A percentile compares a stretch with the other conserved stretches of the same genome.
Conservation (phyloP, 2,113 vertebrate genomes). For the Gavialis gangeticus region DNA sequence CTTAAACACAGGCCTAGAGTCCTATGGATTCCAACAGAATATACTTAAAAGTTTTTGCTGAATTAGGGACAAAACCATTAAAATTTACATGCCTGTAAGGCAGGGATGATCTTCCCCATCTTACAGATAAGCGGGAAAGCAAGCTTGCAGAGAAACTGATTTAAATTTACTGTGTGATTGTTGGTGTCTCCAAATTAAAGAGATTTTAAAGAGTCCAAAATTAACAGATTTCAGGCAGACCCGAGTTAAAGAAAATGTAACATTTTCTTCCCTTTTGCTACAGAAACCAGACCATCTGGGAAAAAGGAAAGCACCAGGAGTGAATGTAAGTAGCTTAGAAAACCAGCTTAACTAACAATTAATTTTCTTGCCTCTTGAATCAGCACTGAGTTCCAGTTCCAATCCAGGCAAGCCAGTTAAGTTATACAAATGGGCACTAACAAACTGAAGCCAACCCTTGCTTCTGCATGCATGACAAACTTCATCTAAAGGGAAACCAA, state of each 20-base stretch:
- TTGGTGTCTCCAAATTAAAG: slow-evolving; percentile 28
- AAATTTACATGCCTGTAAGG: slow-evolving; percentile 40
- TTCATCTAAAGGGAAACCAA: not conserved
- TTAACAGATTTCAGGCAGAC: not conserved
- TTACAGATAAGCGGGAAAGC: not conserved
- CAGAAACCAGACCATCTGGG: not conserved
- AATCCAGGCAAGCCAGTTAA: not conserved
- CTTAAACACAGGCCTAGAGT: slow-evolving; percentile 46
- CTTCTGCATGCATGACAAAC: not conserved
- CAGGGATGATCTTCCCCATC: slow-evolving; percentile 1
- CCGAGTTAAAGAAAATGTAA: not conserved
- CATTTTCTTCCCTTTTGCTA: not conserved
- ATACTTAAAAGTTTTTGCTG: slow-evolving; percentile 38
- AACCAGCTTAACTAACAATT: not conserved
- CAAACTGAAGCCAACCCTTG: not conserved
- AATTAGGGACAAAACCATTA: slow-evolving; percentile 9
- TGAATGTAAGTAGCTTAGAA: rapidly evolving
- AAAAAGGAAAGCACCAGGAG: not conserved
- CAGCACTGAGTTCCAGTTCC: not conserved
- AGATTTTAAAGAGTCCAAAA: not conserved
- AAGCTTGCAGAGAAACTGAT: slow-evolving; percentile 8
- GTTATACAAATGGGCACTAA: not conserved
- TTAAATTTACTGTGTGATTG: not conserved
- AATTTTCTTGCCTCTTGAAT: not conserved
- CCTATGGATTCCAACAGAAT: slow-evolving; percentile 18